These are phyloP conservation scores for Anoplius nigerrimus DNA, from an alignment of 2,888 invertebrate species.

Conservation along the genomic window DNA sequence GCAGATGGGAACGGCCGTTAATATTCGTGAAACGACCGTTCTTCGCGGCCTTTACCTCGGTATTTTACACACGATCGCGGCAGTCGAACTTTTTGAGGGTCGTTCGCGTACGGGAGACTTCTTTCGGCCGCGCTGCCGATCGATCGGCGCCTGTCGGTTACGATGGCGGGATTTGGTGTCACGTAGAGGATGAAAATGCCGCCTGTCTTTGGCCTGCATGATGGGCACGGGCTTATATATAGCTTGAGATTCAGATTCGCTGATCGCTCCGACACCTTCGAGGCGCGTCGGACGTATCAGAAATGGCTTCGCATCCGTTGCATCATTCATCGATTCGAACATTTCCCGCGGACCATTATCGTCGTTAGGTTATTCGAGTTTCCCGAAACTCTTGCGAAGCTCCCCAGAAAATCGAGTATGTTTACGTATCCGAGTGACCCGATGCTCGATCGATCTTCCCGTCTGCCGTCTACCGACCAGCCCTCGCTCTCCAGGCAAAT, in stretches of 20 bases:
- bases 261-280: no score
- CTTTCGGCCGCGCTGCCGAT: not conserved
- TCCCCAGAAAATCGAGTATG: slow-evolving; percentile 14
- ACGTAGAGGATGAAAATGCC: no score
- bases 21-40: slow-evolving; percentile 35
- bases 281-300: no score
- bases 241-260: no score
- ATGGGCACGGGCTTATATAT: no score
- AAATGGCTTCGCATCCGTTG: no score
- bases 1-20: slow-evolving; percentile 27
- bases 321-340: no score
- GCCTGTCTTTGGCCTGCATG: no score
- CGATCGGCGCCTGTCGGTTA: slow-evolving; percentile 2
- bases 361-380: no score
- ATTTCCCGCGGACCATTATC: no score
- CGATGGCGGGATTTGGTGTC: not conserved
- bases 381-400: no score
- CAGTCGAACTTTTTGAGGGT: not conserved
- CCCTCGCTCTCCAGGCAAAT: slow-evolving; percentile 13
- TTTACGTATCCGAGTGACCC: slow-evolving; percentile 38
- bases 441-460: slow-evolving; percentile 41
- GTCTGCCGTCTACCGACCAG: not conserved
- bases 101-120: slow-evolving; percentile 7
- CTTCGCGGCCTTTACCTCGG: slow-evolving; percentile 20
- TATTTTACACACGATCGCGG: slow-evolving; percentile 22